A percentile compares a stretch with the other conserved stretches of the same genome.
Evolutionary conservation across 2,113 vertebrate species (phyloP).

Genomic region (Plestiodon gilberti): DNA sequence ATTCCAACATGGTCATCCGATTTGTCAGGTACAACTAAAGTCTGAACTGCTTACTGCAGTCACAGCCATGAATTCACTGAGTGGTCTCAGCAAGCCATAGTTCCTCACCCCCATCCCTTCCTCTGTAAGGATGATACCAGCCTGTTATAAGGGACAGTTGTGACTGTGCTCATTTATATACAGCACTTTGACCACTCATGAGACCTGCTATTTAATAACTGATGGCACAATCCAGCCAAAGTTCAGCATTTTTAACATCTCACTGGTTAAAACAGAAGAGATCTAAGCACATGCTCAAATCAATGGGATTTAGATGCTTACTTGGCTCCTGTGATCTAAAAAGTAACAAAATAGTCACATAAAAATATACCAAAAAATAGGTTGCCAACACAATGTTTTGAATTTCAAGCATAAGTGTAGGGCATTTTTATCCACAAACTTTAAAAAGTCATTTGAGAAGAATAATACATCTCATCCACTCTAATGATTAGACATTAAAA

Average conservation of each 20-base stretch:
- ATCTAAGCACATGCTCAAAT: neutral
- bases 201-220: neutral
- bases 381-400: too few relatives aligned
- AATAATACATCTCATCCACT: neutral
- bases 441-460: neutral
- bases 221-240: neutral
- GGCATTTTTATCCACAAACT: neutral
- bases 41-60: neutral
- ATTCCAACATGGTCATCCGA: neutral
- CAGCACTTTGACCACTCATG: neutral
- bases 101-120: neutral
- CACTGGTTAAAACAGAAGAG: neutral
- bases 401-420: too few relatives aligned
- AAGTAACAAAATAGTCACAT: neutral
- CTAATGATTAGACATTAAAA: too few relatives aligned
- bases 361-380: neutral
- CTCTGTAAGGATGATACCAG: neutral
- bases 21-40: neutral
- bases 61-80: neutral
- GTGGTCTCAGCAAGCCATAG: neutral
- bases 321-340: neutral
- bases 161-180: neutral
- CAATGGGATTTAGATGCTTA: neutral
- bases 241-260: neutral
- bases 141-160: neutral